phyloP scores from a whole-genome alignment of 2,888 invertebrate species.

The Drosophila tripunctata region DNA sequence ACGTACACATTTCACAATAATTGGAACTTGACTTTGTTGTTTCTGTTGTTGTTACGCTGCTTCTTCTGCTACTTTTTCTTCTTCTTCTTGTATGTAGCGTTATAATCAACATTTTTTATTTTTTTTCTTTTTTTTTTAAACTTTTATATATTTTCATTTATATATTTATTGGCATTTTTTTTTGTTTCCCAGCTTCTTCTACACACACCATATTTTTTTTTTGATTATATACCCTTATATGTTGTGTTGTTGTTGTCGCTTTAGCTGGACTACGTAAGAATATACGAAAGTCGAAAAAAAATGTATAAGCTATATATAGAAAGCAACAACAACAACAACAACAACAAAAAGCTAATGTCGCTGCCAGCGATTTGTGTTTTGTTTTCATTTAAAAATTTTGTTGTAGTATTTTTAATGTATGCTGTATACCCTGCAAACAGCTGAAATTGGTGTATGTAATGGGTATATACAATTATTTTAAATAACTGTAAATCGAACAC shows the following conservation, averaged over 20 bases:
- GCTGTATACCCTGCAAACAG: constrained; percentile 8
- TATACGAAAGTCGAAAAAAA: constrained; percentile 24
- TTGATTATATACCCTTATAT: constrained; percentile 17
- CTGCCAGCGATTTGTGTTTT: constrained; percentile 38
- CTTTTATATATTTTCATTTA: constrained; percentile 3
- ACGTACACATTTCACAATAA: constrained; percentile 52
- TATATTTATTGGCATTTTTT: constrained; percentile 9
- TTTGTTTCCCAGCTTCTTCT: constrained; percentile 8
- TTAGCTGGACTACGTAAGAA: constrained; percentile 53
- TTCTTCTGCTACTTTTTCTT: constrained; percentile 1
- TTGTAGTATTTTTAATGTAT: constrained; percentile 17
- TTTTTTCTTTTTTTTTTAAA: background rate
- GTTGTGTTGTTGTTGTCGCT: constrained; percentile 4
- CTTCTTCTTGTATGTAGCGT: constrained; percentile 9
- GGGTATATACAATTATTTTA: background rate
- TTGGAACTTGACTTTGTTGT: constrained; percentile 20
- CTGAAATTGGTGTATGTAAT: background rate
- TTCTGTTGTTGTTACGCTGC: constrained; percentile 4
- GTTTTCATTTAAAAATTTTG: constrained; percentile 11
- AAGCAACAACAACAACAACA: constrained; percentile 15
- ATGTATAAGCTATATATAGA: constrained; percentile 54
- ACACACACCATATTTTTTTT: constrained; percentile 12
- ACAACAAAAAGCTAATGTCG: constrained; percentile 38
- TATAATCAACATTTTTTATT: constrained; percentile 9
- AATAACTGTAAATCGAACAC: too few species aligned